Base-by-base conservation (phyloP, 2,888 invertebrate species). In the Xestoiulus laeticollis region DNA sequence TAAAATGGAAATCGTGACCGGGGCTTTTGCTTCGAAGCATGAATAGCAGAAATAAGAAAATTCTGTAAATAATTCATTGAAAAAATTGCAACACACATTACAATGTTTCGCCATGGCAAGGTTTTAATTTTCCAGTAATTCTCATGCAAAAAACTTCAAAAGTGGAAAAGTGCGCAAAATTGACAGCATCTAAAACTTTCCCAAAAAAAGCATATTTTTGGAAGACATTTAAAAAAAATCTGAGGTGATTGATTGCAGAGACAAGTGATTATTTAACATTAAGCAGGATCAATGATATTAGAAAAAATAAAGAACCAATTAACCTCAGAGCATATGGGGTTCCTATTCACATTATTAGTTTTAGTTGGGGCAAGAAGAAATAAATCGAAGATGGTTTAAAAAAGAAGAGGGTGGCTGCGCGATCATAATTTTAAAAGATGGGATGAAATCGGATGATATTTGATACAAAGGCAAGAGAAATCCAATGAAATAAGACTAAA, bases 261-360 rank as follows among this genome's bases (percentile, higher is more conserved):
- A 8, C 38, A 38, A 38, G 53, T n/a, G 53, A 16, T 5, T 16
- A 59, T n/a, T n/a, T 6, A 59, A n/a, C n/a, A 38, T n/a, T 26
- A 59, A n/a, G n/a, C 59, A 68, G 78, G 78, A 78, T 78, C 26
- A 26, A 68, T 68, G 26, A 68, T 22, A 68, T 68, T 68, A 68
- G 68, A 6, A 68, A 26, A 68, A 68, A 4, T 26, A n/a, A 68
- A 10, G 26, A 26, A 68, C 78, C 78, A 78, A 78, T 78, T 16
- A 85, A 85, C 85, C 12, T 85, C 85, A 85, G 85, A 85, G 85
- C 85, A 85, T 85, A 85, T 85, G 85, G 85, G n/a, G 26, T 43
- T 43, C 85, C 38, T 85, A 85, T 85, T 85, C 85, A 85, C 85
- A 85, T 85, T 85, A 85, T 85, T 78, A 78, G 30, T 78, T 78